Evolutionary conservation across 2,888 invertebrate species (phyloP), one percentile per base, ranked within the genome.

Genomic region (Selenia dentaria): DNA sequence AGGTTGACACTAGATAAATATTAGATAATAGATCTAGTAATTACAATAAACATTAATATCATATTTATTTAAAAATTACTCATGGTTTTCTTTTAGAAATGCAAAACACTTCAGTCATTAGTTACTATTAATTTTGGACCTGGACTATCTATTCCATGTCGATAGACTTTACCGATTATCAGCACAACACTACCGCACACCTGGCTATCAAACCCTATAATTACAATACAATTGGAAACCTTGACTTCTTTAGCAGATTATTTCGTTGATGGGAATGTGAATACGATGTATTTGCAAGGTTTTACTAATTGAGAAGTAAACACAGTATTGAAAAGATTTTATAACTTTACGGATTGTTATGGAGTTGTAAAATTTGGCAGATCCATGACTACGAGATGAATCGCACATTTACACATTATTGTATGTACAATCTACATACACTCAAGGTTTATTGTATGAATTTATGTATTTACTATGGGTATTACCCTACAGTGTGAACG

Each of bases 211-310:
- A 62, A 63, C 65, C 60, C 64, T 56, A 51, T 64, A 68, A 70
- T 70, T 69, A 62, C 62, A 52, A 47, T 48, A 59, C 66, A 68
- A 66, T 64, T 57, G 54, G 32, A 62, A 43, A 52, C 77, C 79
- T 79, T 79, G 77, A 64, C 69, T 67, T 66, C 59, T 67, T 60
- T 62, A 63, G 22, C 18, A 13, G 63, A 61, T 54, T 55, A 69
- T 70, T 72, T 67, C 60, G 63, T 70, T 57, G 38, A 52, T 61
- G 54, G 64, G 78, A 79, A 76, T 74, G 70, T 63, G 62, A 58
- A 60, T 63, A 56, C 28, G 28, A 42, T 51, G 40, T 43, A 57
- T 72, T 70, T 47, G 64, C 69, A 54, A 64, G 54, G 49, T 53
- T 44, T 51, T 51, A 38, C 52, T 58, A 61, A 54, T 55, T 54